Percentiles rank a stretch among this genome's conserved stretches.
These are phyloP conservation scores for Gulo gulo DNA, from an alignment of 2,113 vertebrate genomes.

Conservation along the genomic window DNA sequence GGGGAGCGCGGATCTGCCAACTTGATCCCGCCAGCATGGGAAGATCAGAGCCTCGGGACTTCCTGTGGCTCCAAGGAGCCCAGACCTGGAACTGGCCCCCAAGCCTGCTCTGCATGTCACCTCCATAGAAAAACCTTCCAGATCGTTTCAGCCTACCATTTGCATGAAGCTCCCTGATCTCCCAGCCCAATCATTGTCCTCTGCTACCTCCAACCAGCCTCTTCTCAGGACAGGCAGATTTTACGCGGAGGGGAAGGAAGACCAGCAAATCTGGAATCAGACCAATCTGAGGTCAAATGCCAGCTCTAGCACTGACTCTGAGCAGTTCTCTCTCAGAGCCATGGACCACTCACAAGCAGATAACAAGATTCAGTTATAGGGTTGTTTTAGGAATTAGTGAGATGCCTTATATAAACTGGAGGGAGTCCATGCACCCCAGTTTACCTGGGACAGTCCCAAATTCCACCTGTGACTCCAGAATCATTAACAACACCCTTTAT, in stretches of 20 bases:
- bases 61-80: not conserved
- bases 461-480: not conserved
- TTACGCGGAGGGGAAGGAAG: not conserved
- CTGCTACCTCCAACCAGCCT: not conserved
- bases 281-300: not conserved
- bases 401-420: not conserved
- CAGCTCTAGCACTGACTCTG: not conserved
- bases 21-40: too few species aligned
- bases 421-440: not conserved
- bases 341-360: not conserved
- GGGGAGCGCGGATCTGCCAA: fast-evolving
- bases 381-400: not conserved
- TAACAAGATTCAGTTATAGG: not conserved
- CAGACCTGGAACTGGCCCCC: not conserved
- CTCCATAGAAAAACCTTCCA: not conserved
- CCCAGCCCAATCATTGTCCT: not conserved
- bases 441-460: not conserved
- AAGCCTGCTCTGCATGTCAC: not conserved
- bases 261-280: not conserved
- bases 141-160: not conserved
- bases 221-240: not conserved
- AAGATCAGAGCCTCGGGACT: not conserved
- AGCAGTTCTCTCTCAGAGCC: not conserved
- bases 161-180: not conserved
- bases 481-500: not conserved